phyloP scores from a whole-genome alignment of 2,797 vertebrate genomes.

The Ibycter americanus region DNA sequence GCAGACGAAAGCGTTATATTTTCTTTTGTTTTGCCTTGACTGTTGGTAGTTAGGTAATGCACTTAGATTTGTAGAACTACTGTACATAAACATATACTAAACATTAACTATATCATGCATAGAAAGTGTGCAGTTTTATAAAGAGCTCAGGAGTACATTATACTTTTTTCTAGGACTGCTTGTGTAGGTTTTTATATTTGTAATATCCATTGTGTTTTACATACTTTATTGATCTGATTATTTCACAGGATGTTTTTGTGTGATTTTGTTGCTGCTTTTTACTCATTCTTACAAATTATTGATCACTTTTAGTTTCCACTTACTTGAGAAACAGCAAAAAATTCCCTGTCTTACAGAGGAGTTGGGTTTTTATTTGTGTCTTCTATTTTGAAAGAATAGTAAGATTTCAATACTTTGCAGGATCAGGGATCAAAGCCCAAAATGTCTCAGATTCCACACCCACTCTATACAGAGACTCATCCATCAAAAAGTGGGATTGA shows the following conservation, averaged over 20 bases:
- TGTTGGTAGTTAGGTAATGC: neutral
- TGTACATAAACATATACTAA: neutral
- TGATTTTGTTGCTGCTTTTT: neutral
- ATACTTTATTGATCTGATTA: neutral
- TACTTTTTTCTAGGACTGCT: neutral
- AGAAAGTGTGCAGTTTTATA: neutral
- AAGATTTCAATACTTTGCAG: neutral
- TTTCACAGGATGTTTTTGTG: neutral
- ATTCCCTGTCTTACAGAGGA: neutral
- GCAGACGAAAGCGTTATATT: accelerated
- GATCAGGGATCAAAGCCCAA: neutral
- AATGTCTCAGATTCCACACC: neutral
- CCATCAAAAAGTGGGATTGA: neutral
- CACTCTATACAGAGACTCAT: neutral
- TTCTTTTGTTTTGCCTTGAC: neutral
- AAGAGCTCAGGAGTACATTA: neutral
- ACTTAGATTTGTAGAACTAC: neutral
- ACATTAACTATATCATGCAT: neutral
- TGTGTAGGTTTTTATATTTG: neutral
- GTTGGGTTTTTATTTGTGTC: neutral
- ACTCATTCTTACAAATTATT: neutral
- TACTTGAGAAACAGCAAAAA: neutral
- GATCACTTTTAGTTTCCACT: neutral
- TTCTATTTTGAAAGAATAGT: neutral
- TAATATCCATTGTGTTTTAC: neutral